A percentile compares a stretch with the other conserved stretches of the same genome.
Conservation (phyloP, 2,888 invertebrate species). For the Platynereis dumerilii region DNA sequence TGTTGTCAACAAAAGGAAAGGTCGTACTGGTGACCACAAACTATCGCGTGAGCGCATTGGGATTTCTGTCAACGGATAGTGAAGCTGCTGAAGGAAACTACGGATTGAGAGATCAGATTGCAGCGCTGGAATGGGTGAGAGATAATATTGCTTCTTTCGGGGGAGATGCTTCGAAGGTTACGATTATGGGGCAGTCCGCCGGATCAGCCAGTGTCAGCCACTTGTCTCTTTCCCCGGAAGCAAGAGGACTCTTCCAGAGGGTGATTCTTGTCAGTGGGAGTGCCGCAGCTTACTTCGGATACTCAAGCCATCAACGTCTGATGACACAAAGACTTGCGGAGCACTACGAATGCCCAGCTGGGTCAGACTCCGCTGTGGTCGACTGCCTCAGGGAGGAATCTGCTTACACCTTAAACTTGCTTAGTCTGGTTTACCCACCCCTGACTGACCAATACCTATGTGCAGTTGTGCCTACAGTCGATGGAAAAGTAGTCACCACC, state of each 20-base stretch:
- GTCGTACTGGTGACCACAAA: conserved; percentile 36
- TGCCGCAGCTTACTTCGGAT: not conserved
- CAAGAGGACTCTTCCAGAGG: conserved; percentile 11
- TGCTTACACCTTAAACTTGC: not conserved
- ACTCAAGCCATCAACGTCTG: conserved; percentile 1
- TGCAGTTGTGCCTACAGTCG: not conserved
- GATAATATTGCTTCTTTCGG: conserved; percentile 19
- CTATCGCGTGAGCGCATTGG: conserved; percentile 33
- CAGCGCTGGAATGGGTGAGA: conserved; percentile 12
- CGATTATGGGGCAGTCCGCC: conserved; percentile 14
- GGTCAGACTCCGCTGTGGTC: not conserved
- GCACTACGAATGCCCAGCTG: not conserved
- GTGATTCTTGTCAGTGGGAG: conserved; percentile 11
- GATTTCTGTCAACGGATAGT: conserved; percentile 28
- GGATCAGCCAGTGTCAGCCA: conserved; percentile 2
- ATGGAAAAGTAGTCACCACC: conserved; percentile 3
- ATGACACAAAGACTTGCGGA: not conserved
- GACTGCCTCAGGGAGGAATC: conserved; percentile 12
- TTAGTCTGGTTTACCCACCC: not conserved
- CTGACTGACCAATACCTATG: not conserved
- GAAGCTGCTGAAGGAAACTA: conserved; percentile 13
- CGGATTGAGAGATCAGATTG: conserved; percentile 11
- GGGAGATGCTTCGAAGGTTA: conserved; percentile 11
- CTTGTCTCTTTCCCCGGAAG: conserved; percentile 8
- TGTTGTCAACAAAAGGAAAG: conserved; percentile 31